Percentiles rank a stretch among this genome's conserved stretches.
phyloP scores from a whole-genome alignment of 2,113 vertebrate genomes.

The Ptilorrhoa leucosticta region DNA sequence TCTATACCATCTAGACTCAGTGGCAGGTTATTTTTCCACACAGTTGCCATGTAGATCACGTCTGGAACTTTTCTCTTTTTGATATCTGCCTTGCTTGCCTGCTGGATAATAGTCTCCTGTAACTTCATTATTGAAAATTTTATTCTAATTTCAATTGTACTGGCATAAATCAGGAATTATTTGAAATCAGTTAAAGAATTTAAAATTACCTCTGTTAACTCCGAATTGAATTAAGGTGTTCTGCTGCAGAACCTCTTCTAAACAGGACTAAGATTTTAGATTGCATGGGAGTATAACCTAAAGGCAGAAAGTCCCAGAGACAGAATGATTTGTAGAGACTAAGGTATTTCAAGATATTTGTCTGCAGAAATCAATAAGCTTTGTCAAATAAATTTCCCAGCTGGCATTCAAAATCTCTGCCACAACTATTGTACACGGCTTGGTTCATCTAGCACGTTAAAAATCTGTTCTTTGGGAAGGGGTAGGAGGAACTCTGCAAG shows the following conservation, averaged over 20 bases:
- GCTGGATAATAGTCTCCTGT: not conserved
- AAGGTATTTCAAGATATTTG: conserved; percentile 7
- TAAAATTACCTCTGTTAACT: not conserved
- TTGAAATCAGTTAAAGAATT: not conserved
- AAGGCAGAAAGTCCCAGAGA: not conserved
- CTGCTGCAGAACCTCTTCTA: not conserved
- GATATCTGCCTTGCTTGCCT: not conserved
- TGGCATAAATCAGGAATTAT: not conserved
- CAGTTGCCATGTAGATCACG: not conserved
- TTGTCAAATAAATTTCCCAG: conserved; percentile 25
- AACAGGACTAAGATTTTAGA: not conserved
- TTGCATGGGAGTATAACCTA: not conserved
- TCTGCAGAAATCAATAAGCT: conserved; percentile 7
- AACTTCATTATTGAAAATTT: not conserved
- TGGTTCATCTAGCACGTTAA: not conserved
- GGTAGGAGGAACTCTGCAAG: not conserved
- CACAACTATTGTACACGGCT: not conserved
- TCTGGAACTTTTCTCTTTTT: not conserved
- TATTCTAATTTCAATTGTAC: not conserved
- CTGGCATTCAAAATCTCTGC: not conserved
- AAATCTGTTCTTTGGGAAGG: not conserved
- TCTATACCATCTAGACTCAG: not conserved
- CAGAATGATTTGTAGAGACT: not conserved
- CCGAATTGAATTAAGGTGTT: not conserved
- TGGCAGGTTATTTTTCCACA: not conserved